Evolutionary conservation across 2,113 vertebrate genomes (phyloP).

Genomic region (Anseranas semipalmata): DNA sequence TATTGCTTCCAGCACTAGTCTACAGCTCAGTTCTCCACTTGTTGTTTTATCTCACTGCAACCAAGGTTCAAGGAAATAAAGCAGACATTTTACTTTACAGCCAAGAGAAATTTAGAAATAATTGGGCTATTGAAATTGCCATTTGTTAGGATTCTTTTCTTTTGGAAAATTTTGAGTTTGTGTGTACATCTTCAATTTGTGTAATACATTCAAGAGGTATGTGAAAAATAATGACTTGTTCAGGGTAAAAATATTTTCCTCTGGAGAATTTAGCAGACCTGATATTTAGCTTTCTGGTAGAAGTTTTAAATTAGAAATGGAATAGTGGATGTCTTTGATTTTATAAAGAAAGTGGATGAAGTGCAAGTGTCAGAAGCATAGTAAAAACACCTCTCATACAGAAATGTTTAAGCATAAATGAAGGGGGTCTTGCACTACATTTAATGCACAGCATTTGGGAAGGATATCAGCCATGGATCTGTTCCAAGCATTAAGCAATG

Average conservation of each 20-base stretch:
- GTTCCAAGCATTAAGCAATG: not conserved
- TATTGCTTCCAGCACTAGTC: not conserved
- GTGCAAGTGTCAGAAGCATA: not conserved
- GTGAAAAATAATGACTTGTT: not conserved
- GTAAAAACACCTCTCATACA: not conserved
- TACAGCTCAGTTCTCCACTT: not conserved
- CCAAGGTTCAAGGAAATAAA: not conserved
- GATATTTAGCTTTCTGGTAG: not conserved
- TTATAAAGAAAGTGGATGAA: not conserved
- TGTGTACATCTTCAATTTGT: not conserved
- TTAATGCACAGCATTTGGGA: not conserved
- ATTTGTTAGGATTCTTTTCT: not conserved
- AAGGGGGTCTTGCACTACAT: not conserved
- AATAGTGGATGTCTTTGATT: not conserved
- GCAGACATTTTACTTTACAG: not conserved
- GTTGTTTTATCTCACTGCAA: not conserved
- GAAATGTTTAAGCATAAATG: not conserved
- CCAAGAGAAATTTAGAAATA: not conserved
- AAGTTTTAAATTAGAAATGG: not conserved
- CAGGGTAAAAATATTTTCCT: not conserved
- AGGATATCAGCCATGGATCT: not conserved
- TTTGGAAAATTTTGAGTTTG: not conserved
- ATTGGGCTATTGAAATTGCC: not conserved
- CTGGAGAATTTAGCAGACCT: not conserved
- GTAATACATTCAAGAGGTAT: not conserved